These are phyloP conservation scores for Campoplex capitator DNA, from an alignment of 2,888 invertebrate genomes.

Conservation along the genomic window DNA sequence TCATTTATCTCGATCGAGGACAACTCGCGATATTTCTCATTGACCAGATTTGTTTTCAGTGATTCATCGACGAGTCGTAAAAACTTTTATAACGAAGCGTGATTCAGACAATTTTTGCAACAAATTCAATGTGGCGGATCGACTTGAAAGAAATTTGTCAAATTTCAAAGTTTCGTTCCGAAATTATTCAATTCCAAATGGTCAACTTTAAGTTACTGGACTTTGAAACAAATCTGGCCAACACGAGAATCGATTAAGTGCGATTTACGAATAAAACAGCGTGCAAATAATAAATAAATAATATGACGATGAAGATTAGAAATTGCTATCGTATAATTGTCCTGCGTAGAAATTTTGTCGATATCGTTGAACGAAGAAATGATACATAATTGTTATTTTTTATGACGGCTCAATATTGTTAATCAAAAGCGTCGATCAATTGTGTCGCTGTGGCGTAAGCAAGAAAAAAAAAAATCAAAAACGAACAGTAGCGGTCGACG, in stretches of 20 bases:
- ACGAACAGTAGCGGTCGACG: slow-evolving; percentile 8
- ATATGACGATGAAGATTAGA: slow-evolving; percentile 47
- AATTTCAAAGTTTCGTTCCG: background rate
- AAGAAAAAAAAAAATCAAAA: slow-evolving; percentile 32
- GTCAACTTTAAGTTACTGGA: background rate
- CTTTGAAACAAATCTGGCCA: slow-evolving; percentile 10
- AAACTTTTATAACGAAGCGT: background rate
- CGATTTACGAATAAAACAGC: slow-evolving; percentile 22
- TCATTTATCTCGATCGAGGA: background rate
- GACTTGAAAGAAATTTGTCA: background rate
- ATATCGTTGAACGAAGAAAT: slow-evolving; percentile 6
- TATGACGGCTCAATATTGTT: slow-evolving; percentile 54
- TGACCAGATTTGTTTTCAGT: slow-evolving; percentile 10
- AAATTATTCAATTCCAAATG: background rate
- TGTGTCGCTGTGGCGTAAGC: slow-evolving; percentile 54
- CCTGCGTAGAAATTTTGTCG: background rate
- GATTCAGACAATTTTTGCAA: background rate
- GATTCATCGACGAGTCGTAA: background rate
- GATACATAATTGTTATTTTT: slow-evolving; percentile 32
- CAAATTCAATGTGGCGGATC: background rate
- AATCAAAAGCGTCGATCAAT: slow-evolving; percentile 64
- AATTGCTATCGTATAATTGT: slow-evolving; percentile 14
- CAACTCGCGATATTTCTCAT: background rate
- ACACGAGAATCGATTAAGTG: background rate
- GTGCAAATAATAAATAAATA: slow-evolving; percentile 47